Base-by-base conservation (phyloP, 2,888 invertebrate species). In the Euproctis similis region DNA sequence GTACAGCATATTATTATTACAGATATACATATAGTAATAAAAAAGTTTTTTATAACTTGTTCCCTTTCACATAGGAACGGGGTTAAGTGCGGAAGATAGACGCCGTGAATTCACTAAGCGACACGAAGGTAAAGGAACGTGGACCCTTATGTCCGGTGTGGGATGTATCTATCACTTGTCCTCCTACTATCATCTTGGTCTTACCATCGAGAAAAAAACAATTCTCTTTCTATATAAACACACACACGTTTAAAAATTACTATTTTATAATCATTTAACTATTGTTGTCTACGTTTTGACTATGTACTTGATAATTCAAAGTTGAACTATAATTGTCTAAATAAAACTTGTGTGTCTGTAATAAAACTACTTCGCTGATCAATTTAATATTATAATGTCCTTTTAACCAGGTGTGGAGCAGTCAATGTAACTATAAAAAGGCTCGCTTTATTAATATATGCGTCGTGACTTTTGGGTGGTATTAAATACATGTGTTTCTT, bases 101-200 rank as follows among this genome's bases (percentile, higher is more conserved):
- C 64, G 61, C 31, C 71, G 68, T 36, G 63, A 68, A 39, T 74
- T 53, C 63, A 64, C 72, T 43, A 71, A 74, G 42, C 63, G 81
- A 50, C 77, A 78, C 46, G 60, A 77, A 81, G 82, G 82, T 84
- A 82, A 58, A 56, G n/a, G n/a, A n/a, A n/a, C n/a, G n/a, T n/a
- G n/a, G n/a, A n/a, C n/a, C n/a, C n/a, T n/a, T n/a, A n/a, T n/a
- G n/a, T 34, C 39, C 53, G 72, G 62, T 67, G 60, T 54, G 53
- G 66, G 68, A 53, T 54, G 53, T 63, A 56, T 49, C 50, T 59
- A 53, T 36, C 31, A 25, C 34, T 28, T 30, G 30, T 44, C 26
- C 32, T 40, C 13, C 36, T 31, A 35, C 45, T 42, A 31, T 39
- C 25, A 27, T 42, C 53, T 45, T n/a, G 49, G 30, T 41, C 40